Base-by-base conservation (phyloP, 2,113 vertebrate genomes). In the Dermatemys mawii region DNA sequence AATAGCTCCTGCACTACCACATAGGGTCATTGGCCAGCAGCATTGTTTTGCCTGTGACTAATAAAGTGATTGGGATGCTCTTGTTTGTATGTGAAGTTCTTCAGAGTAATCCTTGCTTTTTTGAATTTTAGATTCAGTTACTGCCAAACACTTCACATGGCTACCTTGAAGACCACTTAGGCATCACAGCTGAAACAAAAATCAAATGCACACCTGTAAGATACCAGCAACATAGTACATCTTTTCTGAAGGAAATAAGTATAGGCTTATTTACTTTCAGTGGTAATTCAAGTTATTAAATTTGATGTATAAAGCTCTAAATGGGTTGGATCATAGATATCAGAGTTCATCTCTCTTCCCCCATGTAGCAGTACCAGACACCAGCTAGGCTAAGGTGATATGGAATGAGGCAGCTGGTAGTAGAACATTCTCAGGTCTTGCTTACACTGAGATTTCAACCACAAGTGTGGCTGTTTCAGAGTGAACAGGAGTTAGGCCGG, bases 401-500 rank as follows among this genome's bases (percentile, higher is more conserved):
- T 8, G 60, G 6, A n/a, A 63, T 19, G 6, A 63, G 57, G 32
- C 60, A 63, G 60, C 32, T n/a, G 60, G 32, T 8, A n/a, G 60
- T 32, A 63, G 14, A 92, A 32, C 35, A 86, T 38, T 0, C 53
- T 75, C 32, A 88, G 6, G 73, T n/a, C 19, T n/a, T 70, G 53
- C 11, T 57, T 44, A 38, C 67, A 38, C 0, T 2, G 63, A 83
- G 29, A 24, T 38, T 13, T 50, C 83, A 78, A 75, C 8, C 12
- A 0, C 11, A 50, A 38, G 13, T 0, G 5, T 5, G 1, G 2
- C 7, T 14, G n/a, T 80, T 16, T 41, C 24, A 10, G 49, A 21
- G 27, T 4, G 13, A 1, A 2, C 17, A 35, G 32, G 32, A n/a
- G 16, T 63, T 63, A 63, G 14, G 32, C 16, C 6, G 6, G 14